Evolutionary conservation across 2,797 vertebrate species (phyloP).

Genomic region (Sorex maritimensis): DNA sequence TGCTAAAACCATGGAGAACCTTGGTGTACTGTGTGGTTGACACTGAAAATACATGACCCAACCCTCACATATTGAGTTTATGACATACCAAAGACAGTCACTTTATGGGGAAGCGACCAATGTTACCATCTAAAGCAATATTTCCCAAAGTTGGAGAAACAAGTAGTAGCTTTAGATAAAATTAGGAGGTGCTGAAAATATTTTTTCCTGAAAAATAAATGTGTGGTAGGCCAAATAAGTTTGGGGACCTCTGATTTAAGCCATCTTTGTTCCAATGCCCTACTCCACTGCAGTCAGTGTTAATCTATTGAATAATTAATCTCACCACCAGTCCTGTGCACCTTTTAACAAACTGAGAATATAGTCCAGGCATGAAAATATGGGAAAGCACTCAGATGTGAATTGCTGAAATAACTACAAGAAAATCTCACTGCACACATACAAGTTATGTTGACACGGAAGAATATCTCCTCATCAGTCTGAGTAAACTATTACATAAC

Average conservation of each 20-base stretch:
- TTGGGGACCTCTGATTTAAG: too few species aligned
- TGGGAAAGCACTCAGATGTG: constrained; percentile 87
- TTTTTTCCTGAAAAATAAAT: background rate
- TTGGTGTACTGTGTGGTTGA: background rate
- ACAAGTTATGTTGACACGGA: constrained; percentile 88
- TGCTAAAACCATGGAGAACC: constrained; percentile 54
- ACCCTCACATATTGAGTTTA: background rate
- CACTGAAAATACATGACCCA: background rate
- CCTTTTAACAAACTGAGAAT: constrained; percentile 77
- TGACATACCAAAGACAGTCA: constrained; percentile 8
- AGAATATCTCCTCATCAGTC: constrained; percentile 89
- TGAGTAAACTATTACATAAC: constrained; percentile 94
- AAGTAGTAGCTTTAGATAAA: background rate
- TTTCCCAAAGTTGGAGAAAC: background rate
- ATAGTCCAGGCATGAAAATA: constrained; percentile 78
- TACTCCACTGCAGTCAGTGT: constrained; percentile 54
- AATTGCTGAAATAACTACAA: constrained; percentile 90
- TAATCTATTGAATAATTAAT: constrained; percentile 78
- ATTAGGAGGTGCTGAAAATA: background rate
- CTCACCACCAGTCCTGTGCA: constrained; percentile 63
- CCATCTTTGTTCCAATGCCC: background rate
- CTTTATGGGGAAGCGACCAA: constrained; percentile 41
- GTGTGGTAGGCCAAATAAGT: background rate
- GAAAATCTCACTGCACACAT: constrained; percentile 86
- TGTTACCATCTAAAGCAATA: background rate